Conservation (phyloP, 2,888 invertebrate species). For the Zaprionus obscuricornis region DNA sequence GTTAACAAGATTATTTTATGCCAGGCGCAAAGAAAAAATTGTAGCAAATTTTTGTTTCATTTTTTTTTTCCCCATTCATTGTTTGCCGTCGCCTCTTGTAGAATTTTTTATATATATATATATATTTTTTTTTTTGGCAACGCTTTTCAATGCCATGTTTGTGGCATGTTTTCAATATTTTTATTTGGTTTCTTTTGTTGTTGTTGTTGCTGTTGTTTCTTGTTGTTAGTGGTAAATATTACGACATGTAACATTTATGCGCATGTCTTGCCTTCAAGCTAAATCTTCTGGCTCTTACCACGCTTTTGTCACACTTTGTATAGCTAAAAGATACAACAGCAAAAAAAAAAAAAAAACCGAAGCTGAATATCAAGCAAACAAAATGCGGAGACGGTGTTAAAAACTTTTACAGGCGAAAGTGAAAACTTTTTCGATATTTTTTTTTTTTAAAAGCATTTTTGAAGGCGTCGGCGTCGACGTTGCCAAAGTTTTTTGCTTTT, state of each 20-base stretch:
- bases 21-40: slow-evolving; percentile 32
- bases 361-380: too few relatives aligned
- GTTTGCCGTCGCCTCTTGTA: slow-evolving; percentile 38
- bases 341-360: too few relatives aligned
- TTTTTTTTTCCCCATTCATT: slow-evolving; percentile 37
- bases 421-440: slow-evolving; percentile 27
- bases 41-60: slow-evolving; percentile 24
- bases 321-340: slow-evolving; percentile 33
- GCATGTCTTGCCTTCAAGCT: slow-evolving; percentile 44
- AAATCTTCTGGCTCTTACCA: slow-evolving; percentile 5
- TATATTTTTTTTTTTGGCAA: slow-evolving; percentile 46
- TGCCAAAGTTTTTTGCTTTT: slow-evolving; percentile 33
- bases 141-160: slow-evolving; percentile 65
- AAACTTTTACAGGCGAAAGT: slow-evolving; percentile 41
- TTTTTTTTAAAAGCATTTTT: slow-evolving; percentile 31
- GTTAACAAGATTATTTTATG: slow-evolving; percentile 72
- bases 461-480: slow-evolving; percentile 39
- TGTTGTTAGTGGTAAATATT: slow-evolving; percentile 63
- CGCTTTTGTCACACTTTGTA: slow-evolving; percentile 40
- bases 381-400: slow-evolving; percentile 27
- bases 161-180: slow-evolving; percentile 57
- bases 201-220: slow-evolving; percentile 28
- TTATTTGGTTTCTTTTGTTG: slow-evolving; percentile 9
- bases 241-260: slow-evolving; percentile 67
- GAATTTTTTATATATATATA: slow-evolving; percentile 12